Percentiles rank a stretch among this genome's conserved stretches.
phyloP scores from a whole-genome alignment of 92 coral and sea anemone species.

The Parazoanthus atlanticus region DNA sequence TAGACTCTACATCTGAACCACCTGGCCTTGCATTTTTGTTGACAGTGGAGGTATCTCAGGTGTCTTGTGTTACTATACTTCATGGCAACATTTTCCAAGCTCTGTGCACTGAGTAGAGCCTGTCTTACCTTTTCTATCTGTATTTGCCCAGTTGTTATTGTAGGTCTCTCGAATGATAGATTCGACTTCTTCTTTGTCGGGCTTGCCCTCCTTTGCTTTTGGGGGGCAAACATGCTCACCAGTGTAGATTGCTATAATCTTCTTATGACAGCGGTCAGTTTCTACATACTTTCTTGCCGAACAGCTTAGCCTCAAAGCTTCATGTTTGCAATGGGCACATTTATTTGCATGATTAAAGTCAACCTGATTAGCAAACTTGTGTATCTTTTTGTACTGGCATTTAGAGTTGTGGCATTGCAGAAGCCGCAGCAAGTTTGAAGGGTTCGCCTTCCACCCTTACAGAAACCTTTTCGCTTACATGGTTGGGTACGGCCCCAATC shows the following conservation, averaged over 20 bases:
- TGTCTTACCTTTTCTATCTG: constrained; percentile 46
- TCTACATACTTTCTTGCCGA: constrained; percentile 54
- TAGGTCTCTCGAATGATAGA: not conserved
- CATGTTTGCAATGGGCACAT: constrained; percentile 37
- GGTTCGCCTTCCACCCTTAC: constrained; percentile 48
- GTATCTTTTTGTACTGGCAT: constrained; percentile 23
- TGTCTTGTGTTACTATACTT: constrained; percentile 44
- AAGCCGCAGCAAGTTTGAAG: constrained; percentile 41
- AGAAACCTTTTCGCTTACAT: constrained; percentile 33
- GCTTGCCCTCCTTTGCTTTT: constrained; percentile 28
- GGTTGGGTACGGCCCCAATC: constrained; percentile 22
- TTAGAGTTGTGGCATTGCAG: constrained; percentile 22
- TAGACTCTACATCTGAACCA: constrained; percentile 20
- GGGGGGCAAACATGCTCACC: constrained; percentile 36
- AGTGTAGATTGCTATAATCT: constrained; percentile 41
- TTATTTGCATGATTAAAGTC: constrained; percentile 33
- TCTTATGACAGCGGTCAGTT: constrained; percentile 61
- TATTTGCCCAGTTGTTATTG: constrained; percentile 49
- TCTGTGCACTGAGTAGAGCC: constrained; percentile 46
- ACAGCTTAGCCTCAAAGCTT: not conserved
- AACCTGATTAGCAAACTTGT: constrained; percentile 38
- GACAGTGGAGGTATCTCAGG: constrained; percentile 13
- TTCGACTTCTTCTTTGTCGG: not conserved
- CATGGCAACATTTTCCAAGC: constrained; percentile 38
- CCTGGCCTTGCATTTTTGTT: constrained; percentile 35